Evolutionary conservation across 92 coral and sea anemone species (phyloP).

Genomic region (Micromussa lordhowensis): DNA sequence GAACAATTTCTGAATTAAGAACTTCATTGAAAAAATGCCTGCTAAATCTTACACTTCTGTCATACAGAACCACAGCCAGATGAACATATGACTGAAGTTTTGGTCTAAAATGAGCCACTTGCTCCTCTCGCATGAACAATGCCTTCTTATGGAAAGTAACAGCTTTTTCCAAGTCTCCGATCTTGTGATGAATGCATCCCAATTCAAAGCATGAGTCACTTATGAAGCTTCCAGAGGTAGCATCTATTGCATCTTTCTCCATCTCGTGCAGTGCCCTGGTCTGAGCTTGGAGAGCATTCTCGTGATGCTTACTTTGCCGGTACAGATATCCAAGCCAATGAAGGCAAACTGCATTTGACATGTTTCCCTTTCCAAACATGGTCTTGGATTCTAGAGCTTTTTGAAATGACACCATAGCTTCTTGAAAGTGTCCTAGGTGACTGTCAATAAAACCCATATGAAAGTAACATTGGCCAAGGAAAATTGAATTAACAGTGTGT

Average conservation of each 20-base stretch:
- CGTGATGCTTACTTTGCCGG: not conserved
- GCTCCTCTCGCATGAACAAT: slow-evolving; percentile 1
- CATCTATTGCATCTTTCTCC: not conserved
- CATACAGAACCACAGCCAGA: slow-evolving; percentile 12
- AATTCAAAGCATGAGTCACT: slow-evolving; percentile 20
- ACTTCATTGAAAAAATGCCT: not conserved
- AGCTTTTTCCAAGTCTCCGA: not conserved
- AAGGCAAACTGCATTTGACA: slow-evolving; percentile 22
- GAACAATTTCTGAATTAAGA: not conserved
- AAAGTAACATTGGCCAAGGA: slow-evolving; percentile 21
- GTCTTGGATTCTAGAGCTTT: slow-evolving; percentile 13
- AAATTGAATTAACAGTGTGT: not conserved
- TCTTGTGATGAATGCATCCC: slow-evolving; percentile 6
- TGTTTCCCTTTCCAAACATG: not conserved
- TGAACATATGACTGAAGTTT: slow-evolving; percentile 19
- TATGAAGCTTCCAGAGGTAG: not conserved
- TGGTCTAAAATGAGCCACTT: not conserved
- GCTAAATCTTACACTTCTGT: not conserved
- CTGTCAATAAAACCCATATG: slow-evolving; percentile 11
- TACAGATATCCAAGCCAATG: slow-evolving; percentile 18
- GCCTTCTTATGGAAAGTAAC: slow-evolving; percentile 4
- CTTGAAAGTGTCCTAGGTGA: slow-evolving; percentile 21
- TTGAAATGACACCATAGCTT: not conserved
- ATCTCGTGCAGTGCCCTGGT: slow-evolving; percentile 15
- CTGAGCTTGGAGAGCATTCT: slow-evolving; percentile 3